Evolutionary conservation across 2,797 vertebrate genomes (phyloP).

Genomic region (Pampus argenteus): DNA sequence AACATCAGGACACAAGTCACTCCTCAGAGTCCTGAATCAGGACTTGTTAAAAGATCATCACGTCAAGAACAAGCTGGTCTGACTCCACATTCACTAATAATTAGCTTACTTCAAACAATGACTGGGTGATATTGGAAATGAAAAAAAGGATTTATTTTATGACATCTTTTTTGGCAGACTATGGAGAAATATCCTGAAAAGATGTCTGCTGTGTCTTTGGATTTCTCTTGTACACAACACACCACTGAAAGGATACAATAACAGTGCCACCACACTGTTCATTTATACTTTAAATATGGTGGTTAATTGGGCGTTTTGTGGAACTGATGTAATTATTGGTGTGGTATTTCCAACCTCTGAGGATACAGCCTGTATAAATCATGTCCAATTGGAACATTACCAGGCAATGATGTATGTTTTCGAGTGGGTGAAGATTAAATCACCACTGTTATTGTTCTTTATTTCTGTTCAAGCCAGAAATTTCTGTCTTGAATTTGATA

Average conservation of each 20-base stretch:
- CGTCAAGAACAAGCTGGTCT: neutral
- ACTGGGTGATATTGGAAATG: neutral
- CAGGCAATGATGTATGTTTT: neutral
- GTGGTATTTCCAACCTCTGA: constrained; percentile 8
- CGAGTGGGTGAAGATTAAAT: neutral
- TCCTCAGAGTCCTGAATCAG: neutral
- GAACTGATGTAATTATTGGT: constrained; percentile 20
- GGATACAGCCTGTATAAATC: constrained; percentile 1
- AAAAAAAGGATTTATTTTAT: no score
- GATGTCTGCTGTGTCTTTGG: neutral
- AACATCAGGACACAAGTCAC: neutral
- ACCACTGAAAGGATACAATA: neutral
- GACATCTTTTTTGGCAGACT: no score
- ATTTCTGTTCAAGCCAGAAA: no score
- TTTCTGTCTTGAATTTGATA: neutral
- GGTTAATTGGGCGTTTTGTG: neutral
- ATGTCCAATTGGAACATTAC: neutral
- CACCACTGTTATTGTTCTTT: no score
- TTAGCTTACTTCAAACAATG: neutral
- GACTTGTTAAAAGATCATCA: neutral
- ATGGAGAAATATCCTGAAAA: no score
- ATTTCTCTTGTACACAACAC: neutral
- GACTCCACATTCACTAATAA: neutral
- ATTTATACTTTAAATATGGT: neutral
- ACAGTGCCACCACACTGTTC: neutral